phyloP scores from a whole-genome alignment of 1,140 invertebrate genomes.

The Mya arenaria region DNA sequence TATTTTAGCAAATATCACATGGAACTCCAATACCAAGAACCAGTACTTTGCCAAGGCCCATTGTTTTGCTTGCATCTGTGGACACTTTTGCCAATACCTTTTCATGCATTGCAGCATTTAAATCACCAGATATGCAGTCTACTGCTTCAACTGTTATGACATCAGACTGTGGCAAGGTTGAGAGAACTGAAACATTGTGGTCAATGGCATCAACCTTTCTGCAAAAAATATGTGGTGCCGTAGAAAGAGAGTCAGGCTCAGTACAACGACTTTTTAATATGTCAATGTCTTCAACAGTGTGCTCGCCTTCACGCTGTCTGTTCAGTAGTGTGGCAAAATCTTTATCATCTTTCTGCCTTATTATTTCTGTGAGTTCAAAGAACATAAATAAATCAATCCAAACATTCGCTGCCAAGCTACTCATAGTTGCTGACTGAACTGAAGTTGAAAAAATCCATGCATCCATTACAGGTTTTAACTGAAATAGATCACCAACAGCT shows the following conservation, averaged over 20 bases:
- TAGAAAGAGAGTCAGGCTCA: not conserved
- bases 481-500: conserved; percentile 61
- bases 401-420: conserved; percentile 53
- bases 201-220: not conserved
- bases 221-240: not conserved
- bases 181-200: not conserved
- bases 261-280: not conserved
- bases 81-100: conserved; percentile 19
- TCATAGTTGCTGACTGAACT: not conserved
- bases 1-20: conserved; percentile 11
- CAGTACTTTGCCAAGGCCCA: conserved; percentile 38
- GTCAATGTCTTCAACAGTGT: conserved; percentile 42
- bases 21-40: conserved; percentile 3
- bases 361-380: conserved; percentile 63
- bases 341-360: conserved; percentile 62
- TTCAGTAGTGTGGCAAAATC: conserved; percentile 59
- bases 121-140: conserved; percentile 23
- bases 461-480: conserved; percentile 58
- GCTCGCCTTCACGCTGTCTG: conserved; percentile 47
- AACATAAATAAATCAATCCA: conserved; percentile 63
- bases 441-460: conserved; percentile 30
- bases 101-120: not conserved
- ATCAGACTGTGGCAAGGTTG: not conserved
- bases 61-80: conserved; percentile 36
- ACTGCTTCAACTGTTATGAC: conserved; percentile 7